Percentiles rank a stretch among this genome's conserved stretches.
phyloP scores from a whole-genome alignment of 1,140 invertebrate species.

The Parapsyche elsis region DNA sequence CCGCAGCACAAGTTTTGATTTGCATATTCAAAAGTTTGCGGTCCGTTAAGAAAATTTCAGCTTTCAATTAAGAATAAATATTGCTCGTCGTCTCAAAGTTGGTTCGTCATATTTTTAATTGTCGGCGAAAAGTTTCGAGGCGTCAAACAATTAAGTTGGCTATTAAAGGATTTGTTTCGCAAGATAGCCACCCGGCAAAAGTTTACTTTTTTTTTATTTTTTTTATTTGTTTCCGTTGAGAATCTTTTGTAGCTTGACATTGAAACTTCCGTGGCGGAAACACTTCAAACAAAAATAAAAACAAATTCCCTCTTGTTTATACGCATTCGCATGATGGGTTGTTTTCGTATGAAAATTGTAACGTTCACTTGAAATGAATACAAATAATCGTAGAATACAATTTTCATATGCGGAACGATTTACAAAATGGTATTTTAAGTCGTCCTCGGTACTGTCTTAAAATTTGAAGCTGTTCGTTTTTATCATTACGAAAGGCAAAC shows the following conservation, averaged over 20 bases:
- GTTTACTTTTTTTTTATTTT: not conserved
- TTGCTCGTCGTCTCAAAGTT: not conserved
- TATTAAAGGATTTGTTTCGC: constrained; percentile 20
- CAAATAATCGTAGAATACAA: no score
- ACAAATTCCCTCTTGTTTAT: no score
- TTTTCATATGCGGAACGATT: no score
- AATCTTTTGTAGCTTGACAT: no score
- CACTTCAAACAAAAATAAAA: no score
- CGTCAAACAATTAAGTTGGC: constrained; percentile 31
- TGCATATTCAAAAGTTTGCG: constrained; percentile 28
- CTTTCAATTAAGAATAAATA: constrained; percentile 22
- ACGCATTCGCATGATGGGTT: no score
- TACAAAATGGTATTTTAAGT: no score
- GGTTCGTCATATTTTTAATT: constrained; percentile 31
- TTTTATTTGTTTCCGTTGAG: not conserved
- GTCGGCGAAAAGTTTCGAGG: constrained; percentile 1
- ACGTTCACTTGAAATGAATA: no score
- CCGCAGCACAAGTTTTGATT: constrained; percentile 4
- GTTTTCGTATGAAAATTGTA: no score
- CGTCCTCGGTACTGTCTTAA: no score
- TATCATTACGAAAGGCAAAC: constrained; percentile 10
- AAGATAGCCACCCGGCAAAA: not conserved
- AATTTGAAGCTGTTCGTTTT: constrained; percentile 45
- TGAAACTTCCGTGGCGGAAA: no score
- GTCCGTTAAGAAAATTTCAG: not conserved